Base-by-base conservation (phyloP, 2,797 vertebrate genomes). In the Sciurus vulgaris region DNA sequence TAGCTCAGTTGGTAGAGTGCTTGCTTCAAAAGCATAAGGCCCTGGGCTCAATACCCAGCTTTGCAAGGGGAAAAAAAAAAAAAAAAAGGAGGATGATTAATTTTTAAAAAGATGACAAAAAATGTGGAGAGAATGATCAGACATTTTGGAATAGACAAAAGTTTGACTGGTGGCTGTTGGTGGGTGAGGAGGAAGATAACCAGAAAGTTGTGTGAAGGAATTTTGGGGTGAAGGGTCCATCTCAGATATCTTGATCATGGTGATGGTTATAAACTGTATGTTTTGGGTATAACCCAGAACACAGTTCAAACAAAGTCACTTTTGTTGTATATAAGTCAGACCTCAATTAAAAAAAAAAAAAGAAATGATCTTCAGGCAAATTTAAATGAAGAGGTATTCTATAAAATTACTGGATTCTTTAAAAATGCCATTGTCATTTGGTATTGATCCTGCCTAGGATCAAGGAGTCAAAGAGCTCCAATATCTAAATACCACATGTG, bases 281-380 rank as follows among this genome's bases (percentile, higher is more conserved):
- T 44, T 88, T 89, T 73, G 44, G 54, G n/a, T 17, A 91, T 91
- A 93, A 86, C 24, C 70, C 67, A 47, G 35, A 49, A 38, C 20
- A 2, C 38, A 63, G 12, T 92, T 95, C n/a, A 51, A 49, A 92
- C 92, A 86, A 65, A 69, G 51, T n/a, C 69, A 6, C 17, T 86
- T 89, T 94, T 94, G 51, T n/a, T 76, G 38, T 61, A 56, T 54
- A 35, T 86, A 79, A 94, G 86, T 93, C 87, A 49, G 38, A 89
- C 28, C 35, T 89, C 63, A 90, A 20, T 47, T n/a, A 87, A 63
- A 94, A 78, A 38, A 38, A 38, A 38, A 38, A 84, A 91, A 87
- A 63, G 5, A 56, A 93, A 67, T 10, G 30, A 92, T 65, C 38
- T 74, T 70, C 44, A 70, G 41, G 73, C 30, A 95, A 90, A 92